Evolutionary conservation across 2,797 vertebrate species (phyloP).

Genomic region (Danio choprae): DNA sequence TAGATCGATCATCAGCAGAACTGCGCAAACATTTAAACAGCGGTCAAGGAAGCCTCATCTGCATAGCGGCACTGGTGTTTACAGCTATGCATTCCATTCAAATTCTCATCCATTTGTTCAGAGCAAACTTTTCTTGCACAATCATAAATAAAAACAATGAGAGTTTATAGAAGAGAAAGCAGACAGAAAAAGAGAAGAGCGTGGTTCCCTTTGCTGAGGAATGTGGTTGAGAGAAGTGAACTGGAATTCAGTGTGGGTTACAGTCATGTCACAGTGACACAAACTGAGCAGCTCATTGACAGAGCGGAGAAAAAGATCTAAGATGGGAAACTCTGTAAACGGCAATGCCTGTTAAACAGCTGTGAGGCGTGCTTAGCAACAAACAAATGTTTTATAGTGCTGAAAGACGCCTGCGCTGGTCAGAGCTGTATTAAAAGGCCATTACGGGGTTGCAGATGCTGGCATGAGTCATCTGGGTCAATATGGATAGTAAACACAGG

Average conservation of each 20-base stretch:
- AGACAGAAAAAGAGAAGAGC: constrained; percentile 45
- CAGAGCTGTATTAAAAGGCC: constrained; percentile 54
- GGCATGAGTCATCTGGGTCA: constrained; percentile 57
- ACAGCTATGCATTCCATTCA: not conserved
- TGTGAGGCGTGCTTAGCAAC: constrained; percentile 48
- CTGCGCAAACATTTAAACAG: not conserved
- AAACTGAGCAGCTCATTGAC: constrained; percentile 31
- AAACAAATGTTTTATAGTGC: constrained; percentile 54
- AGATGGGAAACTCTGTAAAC: constrained; percentile 37
- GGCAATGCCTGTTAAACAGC: constrained; percentile 30
- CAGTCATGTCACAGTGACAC: constrained; percentile 30
- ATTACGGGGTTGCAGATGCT: constrained; percentile 47
- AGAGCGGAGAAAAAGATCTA: constrained; percentile 2
- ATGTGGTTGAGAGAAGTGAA: constrained; percentile 3
- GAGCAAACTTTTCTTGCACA: not conserved
- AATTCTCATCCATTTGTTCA: not conserved
- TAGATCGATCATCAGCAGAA: not conserved
- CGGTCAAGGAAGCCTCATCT: not conserved
- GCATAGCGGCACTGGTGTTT: not conserved
- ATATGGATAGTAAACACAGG: constrained; percentile 60
- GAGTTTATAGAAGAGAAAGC: constrained; percentile 30
- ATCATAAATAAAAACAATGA: not conserved
- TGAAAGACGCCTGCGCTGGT: constrained; percentile 42
- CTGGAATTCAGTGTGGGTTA: constrained; percentile 7
- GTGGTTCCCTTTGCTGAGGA: constrained; percentile 16